Percentiles rank a stretch among this genome's conserved stretches.
phyloP scores from a whole-genome alignment of 2,888 invertebrate species.

The Pantelozetes paolii region DNA sequence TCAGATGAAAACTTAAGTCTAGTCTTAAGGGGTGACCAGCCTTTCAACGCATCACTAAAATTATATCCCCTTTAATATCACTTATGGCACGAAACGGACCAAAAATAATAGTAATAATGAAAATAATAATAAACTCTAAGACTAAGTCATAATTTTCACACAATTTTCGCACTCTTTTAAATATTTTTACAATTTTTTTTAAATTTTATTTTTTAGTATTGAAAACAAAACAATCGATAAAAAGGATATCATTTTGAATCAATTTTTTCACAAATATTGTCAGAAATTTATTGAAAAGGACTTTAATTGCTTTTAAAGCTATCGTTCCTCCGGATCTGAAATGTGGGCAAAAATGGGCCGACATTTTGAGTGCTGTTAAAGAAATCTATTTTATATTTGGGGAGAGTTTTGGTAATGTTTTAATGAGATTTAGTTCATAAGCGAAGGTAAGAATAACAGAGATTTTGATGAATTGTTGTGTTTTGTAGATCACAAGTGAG shows the following conservation, averaged over 20 bases:
- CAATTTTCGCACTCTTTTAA: slow-evolving; percentile 23
- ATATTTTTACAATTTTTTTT: background rate
- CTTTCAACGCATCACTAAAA: slow-evolving; percentile 20
- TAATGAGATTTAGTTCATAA: slow-evolving; percentile 19
- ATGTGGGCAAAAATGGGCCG: background rate
- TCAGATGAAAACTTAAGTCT: background rate
- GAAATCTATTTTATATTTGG: background rate
- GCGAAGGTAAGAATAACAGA: background rate
- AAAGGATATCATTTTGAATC: too few relatives aligned
- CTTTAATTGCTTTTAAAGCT: background rate
- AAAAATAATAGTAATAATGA: slow-evolving; percentile 29
- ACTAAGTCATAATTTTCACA: slow-evolving; percentile 5
- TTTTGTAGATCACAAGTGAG: slow-evolving; percentile 23
- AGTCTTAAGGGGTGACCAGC: slow-evolving; percentile 31
- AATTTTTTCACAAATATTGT: too few relatives aligned
- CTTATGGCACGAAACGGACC: background rate
- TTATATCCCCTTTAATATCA: slow-evolving; percentile 8
- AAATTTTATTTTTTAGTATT: background rate
- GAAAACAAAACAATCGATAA: too few relatives aligned
- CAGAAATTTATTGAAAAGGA: background rate
- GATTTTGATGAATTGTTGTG: slow-evolving; percentile 13
- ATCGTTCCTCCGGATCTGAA: background rate
- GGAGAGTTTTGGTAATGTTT: slow-evolving; percentile 3
- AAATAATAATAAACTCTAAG: background rate
- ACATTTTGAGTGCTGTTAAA: too few relatives aligned